Evolutionary conservation across 2,888 invertebrate genomes (phyloP), one percentile per base, ranked within the genome.

Genomic region (Agrochola litura): DNA sequence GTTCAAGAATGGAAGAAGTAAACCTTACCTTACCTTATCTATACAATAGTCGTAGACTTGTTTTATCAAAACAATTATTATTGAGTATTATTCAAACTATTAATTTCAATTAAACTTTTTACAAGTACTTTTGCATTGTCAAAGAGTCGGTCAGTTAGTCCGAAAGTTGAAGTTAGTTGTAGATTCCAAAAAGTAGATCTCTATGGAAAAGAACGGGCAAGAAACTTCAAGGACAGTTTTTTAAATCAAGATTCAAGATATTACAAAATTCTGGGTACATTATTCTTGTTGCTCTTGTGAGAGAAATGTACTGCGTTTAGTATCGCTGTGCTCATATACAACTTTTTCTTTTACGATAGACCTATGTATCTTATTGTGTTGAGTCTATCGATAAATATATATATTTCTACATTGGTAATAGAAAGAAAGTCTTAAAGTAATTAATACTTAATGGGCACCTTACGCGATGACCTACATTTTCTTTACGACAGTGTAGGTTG

Each of bases 401-500:
- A 37, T 16, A n/a, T 9, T 54, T 79, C 37, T 58, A 65, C 49
- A 76, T 46, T 37, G 54, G 22, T 63, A 74, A 37, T 10, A 80
- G 30, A 63, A 10, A 41, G 14, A 22, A 73, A 61, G 54, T 73
- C 19, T 46, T 46, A 19, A 5, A 37, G 52, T 25, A 25, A 56
- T 75, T 75, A 25, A 79, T 58, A 52, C 37, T 25, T 67, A 75
- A 81, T 81, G 56, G 43, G 6, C 4, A 43, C 9, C n/a, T 30
- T 67, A 6, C 49, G 41, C 61, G 16, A 67, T 74, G 74, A 43
- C 81, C 81, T 43, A 81, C 43, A 79, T 79, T 67, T 63, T 12
- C 41, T 67, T 66, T 30, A 54, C 73, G 73, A 66, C 60, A 25
- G 6, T 46, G 60, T 41, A 10, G 56, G 73, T 61, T 49, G 8